phyloP scores from a whole-genome alignment of 2,888 invertebrate genomes.

The Cheiracanthium punctorium region DNA sequence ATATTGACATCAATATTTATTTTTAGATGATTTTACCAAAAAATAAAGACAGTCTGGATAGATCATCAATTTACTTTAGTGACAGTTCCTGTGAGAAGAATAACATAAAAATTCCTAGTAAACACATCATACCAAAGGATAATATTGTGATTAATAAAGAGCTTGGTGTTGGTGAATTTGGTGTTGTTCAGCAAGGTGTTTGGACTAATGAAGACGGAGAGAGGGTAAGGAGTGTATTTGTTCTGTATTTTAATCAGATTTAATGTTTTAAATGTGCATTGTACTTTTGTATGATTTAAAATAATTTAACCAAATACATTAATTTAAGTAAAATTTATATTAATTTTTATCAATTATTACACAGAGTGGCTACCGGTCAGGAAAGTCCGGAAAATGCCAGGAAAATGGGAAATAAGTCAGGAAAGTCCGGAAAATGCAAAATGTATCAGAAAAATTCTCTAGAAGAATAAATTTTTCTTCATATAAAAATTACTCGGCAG shows the following conservation, averaged over 20 bases:
- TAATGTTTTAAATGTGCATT: neutral
- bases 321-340: too few relatives aligned
- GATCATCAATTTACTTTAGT: conserved; percentile 55
- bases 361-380: too few relatives aligned
- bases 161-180: conserved; percentile 97
- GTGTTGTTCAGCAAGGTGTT: conserved; percentile 97
- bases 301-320: too few relatives aligned
- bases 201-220: conserved; percentile 95
- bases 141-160: conserved; percentile 95
- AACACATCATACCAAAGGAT: conserved; percentile 92
- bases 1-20: too few relatives aligned
- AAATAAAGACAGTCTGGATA: conserved; percentile 59
- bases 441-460: too few relatives aligned
- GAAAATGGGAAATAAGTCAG: too few relatives aligned
- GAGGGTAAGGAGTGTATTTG: conserved; percentile 80
- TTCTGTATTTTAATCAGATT: neutral
- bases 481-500: too few relatives aligned
- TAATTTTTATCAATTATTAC: too few relatives aligned
- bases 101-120: conserved; percentile 59
- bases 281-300: too few relatives aligned
- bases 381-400: too few relatives aligned
- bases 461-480: too few relatives aligned
- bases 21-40: conserved; percentile 69
- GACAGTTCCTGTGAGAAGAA: conserved; percentile 56
- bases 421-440: too few relatives aligned